Base-by-base conservation (phyloP, 2,888 invertebrate species). In the Nomada flava region DNA sequence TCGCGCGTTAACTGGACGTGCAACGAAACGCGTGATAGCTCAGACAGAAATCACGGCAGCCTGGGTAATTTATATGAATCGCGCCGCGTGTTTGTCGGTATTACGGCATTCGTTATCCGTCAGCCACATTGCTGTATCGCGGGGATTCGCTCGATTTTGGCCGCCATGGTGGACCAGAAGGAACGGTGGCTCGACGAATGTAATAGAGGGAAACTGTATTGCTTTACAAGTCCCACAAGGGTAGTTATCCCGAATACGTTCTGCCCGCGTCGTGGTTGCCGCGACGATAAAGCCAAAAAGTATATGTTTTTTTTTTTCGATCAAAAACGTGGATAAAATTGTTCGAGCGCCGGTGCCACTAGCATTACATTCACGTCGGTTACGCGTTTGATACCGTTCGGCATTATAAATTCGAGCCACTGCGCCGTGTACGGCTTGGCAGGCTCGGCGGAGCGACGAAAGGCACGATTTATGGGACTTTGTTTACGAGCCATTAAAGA, bases 61-160 rank as follows among this genome's bases (percentile, higher is more conserved):
- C 68, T n/a, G 26, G 59, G 73, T 85, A 83, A 85, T 85, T 85
- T 85, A 81, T 85, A 85, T 65, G 85, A 85, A 85, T 85, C 78
- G 80, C 55, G 65, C 42, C 73, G 60, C 72, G 76, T 62, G 74
- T 23, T 18, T 50, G 76, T 60, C 52, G 76, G 65, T 73, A 82
- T 79, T 72, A 64, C 79, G 59, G 63, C 70, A 76, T 82, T 64
- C 75, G 78, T 83, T 83, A 83, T 70, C 68, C 70, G 42, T 1
- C 55, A 18, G 7, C 20, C 9, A 52, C 18, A 20, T 52, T n/a
- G 44, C 44, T 15, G 20, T 36, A 36, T 36, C 65, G 52, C 52
- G 13, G 1, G 13, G 4, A 36, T 29, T 23, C 60, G 42, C 57
- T 2, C 13, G 18, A 11, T 10, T 15, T 36, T 20, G 50, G 26